Evolutionary conservation across 2,113 vertebrate species (phyloP).

Genomic region (Menura novaehollandiae): DNA sequence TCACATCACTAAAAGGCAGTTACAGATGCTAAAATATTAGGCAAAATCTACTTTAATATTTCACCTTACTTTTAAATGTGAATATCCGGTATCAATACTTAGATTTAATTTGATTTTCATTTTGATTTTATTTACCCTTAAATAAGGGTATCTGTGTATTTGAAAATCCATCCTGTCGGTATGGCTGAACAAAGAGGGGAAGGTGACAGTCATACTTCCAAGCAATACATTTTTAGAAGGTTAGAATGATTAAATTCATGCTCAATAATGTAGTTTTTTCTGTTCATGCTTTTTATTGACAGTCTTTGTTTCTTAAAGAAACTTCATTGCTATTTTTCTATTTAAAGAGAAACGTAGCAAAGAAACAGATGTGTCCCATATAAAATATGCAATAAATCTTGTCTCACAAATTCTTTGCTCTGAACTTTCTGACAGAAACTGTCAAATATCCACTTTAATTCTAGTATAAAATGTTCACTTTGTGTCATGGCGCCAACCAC

Average conservation of each 20-base stretch:
- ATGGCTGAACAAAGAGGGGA: background rate
- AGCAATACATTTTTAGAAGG: slow-evolving; percentile 33
- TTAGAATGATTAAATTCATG: slow-evolving; percentile 23
- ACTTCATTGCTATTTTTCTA: slow-evolving; percentile 59
- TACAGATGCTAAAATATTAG: background rate
- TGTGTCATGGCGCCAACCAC: slow-evolving; percentile 77
- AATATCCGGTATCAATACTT: background rate
- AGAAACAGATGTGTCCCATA: slow-evolving; percentile 80
- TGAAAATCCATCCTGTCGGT: background rate
- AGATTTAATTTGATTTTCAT: background rate
- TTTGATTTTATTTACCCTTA: background rate
- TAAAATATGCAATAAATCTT: slow-evolving; percentile 82
- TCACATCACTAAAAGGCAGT: background rate
- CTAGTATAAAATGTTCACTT: slow-evolving; percentile 79
- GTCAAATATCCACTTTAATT: slow-evolving; percentile 81
- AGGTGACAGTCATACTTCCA: slow-evolving; percentile 13
- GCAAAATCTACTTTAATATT: background rate
- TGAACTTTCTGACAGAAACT: slow-evolving; percentile 81
- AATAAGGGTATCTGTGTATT: background rate
- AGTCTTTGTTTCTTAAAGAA: slow-evolving; percentile 72
- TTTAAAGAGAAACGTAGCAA: slow-evolving; percentile 72
- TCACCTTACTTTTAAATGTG: background rate
- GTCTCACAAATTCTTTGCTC: slow-evolving; percentile 78
- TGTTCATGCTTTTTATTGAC: slow-evolving; percentile 59
- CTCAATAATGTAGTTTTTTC: slow-evolving; percentile 51